Conservation (phyloP, 2,797 vertebrate genomes). For the Ambastaia sidthimunki region DNA sequence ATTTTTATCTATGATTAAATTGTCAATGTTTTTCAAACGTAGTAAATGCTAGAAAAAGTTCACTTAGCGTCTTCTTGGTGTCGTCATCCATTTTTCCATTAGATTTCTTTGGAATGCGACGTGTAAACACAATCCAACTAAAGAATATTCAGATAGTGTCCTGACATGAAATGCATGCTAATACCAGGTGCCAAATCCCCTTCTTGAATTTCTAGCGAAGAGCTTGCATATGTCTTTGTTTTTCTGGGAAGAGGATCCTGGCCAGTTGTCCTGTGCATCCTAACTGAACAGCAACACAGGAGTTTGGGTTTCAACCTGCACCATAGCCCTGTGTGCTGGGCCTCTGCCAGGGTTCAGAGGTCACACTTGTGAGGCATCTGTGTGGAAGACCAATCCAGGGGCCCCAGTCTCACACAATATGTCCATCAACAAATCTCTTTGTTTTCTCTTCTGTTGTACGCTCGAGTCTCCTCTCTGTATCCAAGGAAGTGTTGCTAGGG, state of each 20-base stretch:
- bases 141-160: background rate
- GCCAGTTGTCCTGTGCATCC: constrained; percentile 70
- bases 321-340: constrained; percentile 56
- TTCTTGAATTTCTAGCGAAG: background rate
- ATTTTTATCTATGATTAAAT: background rate
- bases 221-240: constrained; percentile 32
- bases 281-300: constrained; percentile 65
- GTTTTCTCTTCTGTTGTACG: constrained; percentile 48
- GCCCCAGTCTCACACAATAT: constrained; percentile 53
- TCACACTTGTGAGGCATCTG: constrained; percentile 60
- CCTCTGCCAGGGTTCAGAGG: constrained; percentile 68
- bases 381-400: constrained; percentile 53
- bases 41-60: background rate
- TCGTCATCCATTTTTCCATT: background rate
- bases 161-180: background rate
- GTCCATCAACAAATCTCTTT: constrained; percentile 57
- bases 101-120: background rate
- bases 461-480: constrained; percentile 49
- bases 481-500: constrained; percentile 50
- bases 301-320: constrained; percentile 70
- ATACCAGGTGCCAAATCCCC: constrained; percentile 5
- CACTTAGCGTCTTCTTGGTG: no score
- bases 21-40: background rate
- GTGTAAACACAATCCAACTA: background rate
- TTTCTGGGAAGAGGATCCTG: constrained; percentile 41